Conservation (phyloP, 2,113 vertebrate genomes). For the Electrona antarctica region DNA sequence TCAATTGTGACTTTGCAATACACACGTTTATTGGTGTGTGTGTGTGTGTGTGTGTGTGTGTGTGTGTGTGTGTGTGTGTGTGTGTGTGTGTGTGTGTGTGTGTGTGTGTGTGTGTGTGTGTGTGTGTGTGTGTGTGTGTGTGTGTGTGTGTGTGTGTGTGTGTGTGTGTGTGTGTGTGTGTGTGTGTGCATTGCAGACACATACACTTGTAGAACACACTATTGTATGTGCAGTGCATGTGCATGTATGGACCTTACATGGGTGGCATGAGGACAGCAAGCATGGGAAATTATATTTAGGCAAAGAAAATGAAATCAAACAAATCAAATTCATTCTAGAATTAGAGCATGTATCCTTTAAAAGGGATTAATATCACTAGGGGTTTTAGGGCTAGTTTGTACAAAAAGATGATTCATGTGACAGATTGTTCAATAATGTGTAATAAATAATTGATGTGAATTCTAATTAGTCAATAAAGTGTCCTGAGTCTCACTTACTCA, state of each 20-base stretch:
- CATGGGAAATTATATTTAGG: constrained; percentile 1
- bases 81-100: background rate
- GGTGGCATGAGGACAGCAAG: background rate
- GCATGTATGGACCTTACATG: background rate
- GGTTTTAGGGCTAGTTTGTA: too few relatives aligned
- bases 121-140: constrained; percentile 1
- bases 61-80: too few relatives aligned
- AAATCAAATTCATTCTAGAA: background rate
- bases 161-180: background rate
- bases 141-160: too few relatives aligned
- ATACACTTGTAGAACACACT: background rate
- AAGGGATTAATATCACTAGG: too few relatives aligned
- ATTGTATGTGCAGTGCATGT: background rate
- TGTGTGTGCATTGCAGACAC: background rate
- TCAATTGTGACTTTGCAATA: constrained; percentile 73
- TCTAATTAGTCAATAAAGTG: too few relatives aligned
- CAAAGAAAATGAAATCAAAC: background rate
- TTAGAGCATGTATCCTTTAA: too few relatives aligned
- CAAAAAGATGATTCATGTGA: too few relatives aligned
- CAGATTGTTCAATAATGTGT: too few relatives aligned
- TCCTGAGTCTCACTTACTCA: too few relatives aligned
- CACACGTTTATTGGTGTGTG: constrained; percentile 33
- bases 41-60: background rate
- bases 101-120: background rate
- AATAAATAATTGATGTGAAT: too few relatives aligned